Evolutionary conservation across 2,888 invertebrate species (phyloP).

Genomic region (Orchestes rusci): DNA sequence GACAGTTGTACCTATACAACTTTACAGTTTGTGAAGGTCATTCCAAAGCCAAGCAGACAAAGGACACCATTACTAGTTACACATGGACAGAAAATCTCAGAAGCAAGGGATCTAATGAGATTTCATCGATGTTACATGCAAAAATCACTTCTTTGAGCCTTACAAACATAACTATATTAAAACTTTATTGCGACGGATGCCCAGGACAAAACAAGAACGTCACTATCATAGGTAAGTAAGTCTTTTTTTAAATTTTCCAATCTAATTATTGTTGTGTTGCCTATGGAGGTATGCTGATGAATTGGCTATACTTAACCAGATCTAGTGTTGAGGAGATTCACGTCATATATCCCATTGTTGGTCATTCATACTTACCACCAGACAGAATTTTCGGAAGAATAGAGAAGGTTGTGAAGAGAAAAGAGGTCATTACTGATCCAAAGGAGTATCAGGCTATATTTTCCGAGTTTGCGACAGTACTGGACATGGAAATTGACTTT

Average conservation of each 20-base stretch:
- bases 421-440: conserved; percentile 1
- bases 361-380: conserved; percentile 1
- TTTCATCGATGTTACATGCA: conserved; percentile 25
- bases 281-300: neutral
- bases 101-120: conserved; percentile 34
- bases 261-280: too few species aligned
- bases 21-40: conserved; percentile 19
- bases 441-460: neutral
- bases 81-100: conserved; percentile 33
- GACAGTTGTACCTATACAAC: conserved; percentile 20
- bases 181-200: conserved; percentile 15
- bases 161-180: neutral
- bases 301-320: neutral
- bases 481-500: conserved; percentile 3
- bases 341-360: neutral
- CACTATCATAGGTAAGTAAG: neutral
- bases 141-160: neutral
- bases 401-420: neutral
- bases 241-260: too few species aligned
- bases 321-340: neutral
- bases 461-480: neutral
- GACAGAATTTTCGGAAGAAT: neutral
- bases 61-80: conserved; percentile 27
- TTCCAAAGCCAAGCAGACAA: conserved; percentile 9
- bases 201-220: conserved; percentile 4